These are phyloP conservation scores for Armadillidium nasatum DNA, from an alignment of 1,140 invertebrate genomes.

Conservation along the genomic window DNA sequence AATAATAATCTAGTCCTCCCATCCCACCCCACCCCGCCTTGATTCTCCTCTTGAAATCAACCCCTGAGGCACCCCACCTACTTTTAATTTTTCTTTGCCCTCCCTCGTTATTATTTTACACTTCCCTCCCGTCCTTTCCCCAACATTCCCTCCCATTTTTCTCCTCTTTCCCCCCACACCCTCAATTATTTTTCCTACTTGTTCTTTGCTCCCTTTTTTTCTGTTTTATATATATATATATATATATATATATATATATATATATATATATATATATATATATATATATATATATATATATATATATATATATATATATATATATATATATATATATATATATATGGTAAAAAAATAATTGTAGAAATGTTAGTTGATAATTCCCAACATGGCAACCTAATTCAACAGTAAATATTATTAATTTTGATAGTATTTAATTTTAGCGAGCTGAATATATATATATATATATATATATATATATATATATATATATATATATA, in stretches of 20 bases:
- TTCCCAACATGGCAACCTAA: slow-evolving; percentile 11
- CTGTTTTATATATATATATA: neutral
- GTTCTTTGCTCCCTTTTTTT: neutral
- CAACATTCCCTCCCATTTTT: neutral
- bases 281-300: neutral
- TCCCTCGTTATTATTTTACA: no score
- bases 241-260: neutral
- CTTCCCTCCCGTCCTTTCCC: neutral
- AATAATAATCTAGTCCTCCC: no score
- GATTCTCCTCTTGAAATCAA: neutral
- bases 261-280: neutral
- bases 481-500: slow-evolving; percentile 10
- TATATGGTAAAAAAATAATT: neutral
- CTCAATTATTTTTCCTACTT: neutral
- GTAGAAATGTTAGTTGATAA: slow-evolving; percentile 10
- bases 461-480: slow-evolving; percentile 17
- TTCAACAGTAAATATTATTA: neutral
- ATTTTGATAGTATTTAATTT: neutral
- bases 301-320: neutral
- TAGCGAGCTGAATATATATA: neutral
- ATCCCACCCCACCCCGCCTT: neutral
- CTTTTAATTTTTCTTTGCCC: no score
- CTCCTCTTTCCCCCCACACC: neutral
- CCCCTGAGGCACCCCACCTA: no score
- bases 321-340: neutral